phyloP scores from a whole-genome alignment of 2,797 vertebrate species.

The Chloroceryle amazona region DNA sequence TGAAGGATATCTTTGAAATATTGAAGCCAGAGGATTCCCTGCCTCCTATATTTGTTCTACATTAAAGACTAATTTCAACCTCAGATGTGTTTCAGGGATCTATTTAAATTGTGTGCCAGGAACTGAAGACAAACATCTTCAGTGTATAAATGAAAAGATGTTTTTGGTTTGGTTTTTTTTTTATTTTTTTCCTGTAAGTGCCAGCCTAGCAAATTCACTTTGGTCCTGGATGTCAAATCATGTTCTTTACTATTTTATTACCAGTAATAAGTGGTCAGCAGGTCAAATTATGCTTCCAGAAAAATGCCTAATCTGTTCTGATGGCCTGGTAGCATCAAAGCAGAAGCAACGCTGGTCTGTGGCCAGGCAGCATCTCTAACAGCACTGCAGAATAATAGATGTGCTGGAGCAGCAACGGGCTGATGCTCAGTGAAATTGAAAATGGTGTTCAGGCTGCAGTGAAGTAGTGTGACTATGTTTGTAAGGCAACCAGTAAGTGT shows the following conservation, averaged over 20 bases:
- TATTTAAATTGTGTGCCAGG: not conserved
- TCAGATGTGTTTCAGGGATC: not conserved
- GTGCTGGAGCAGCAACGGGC: not conserved
- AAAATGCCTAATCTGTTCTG: not conserved
- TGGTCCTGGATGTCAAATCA: not conserved
- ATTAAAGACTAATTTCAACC: slow-evolving; percentile 8
- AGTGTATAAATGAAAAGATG: not conserved
- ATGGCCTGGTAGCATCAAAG: not conserved
- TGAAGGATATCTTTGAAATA: not conserved
- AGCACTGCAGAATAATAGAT: not conserved
- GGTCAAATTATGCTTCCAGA: slow-evolving; percentile 9
- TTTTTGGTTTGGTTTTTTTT: too few relatives aligned
- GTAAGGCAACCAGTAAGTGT: not conserved
- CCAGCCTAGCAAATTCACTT: slow-evolving; percentile 6
- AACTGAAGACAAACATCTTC: not conserved
- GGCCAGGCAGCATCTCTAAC: not conserved
- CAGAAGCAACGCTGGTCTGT: not conserved
- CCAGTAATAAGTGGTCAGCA: not conserved
- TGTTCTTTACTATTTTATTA: slow-evolving; percentile 28
- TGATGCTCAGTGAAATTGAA: not conserved
- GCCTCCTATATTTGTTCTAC: not conserved
- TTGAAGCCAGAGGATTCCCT: not conserved
- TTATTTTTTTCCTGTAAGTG: not conserved
- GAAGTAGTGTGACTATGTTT: not conserved
- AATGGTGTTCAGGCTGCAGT: not conserved